Conservation (phyloP, 2,888 invertebrate genomes). For the Ypsolopha sequella region DNA sequence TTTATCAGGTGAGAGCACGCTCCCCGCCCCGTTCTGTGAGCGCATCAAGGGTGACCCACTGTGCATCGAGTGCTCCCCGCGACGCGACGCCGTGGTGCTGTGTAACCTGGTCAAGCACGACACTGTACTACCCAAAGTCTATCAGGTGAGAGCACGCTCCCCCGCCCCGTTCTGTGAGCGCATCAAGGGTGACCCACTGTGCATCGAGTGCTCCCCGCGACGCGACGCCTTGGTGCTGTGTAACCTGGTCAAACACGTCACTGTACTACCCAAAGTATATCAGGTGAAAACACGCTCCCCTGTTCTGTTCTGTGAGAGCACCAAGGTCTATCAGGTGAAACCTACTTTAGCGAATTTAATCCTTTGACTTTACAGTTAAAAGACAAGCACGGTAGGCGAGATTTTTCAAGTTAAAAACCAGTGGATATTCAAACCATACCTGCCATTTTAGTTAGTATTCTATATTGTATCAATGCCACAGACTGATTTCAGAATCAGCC, state of each 20-base stretch:
- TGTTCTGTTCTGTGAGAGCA: constrained; percentile 91
- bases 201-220: constrained; percentile 94
- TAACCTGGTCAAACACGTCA: background rate
- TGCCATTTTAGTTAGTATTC: no score
- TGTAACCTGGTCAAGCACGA: constrained; percentile 89
- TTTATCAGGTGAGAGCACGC: constrained; percentile 78
- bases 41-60: constrained; percentile 75
- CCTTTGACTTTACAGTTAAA: no score
- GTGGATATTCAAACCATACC: no score
- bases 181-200: constrained; percentile 90
- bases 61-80: constrained; percentile 77
- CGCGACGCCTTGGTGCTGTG: constrained; percentile 93
- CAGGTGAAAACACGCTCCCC: no score
- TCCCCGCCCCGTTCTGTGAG: constrained; percentile 86
- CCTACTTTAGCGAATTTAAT: no score
- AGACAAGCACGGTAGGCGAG: no score
- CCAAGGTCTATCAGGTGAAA: constrained; percentile 94
- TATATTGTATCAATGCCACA: no score
- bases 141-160: constrained; percentile 24
- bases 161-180: constrained; percentile 90
- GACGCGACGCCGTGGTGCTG: constrained; percentile 90
- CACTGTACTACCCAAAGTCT: constrained; percentile 78
- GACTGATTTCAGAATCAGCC: no score
- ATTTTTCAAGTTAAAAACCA: no score
- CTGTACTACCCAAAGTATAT: background rate